phyloP scores from a whole-genome alignment of 2,888 invertebrate genomes.

The Orthosia gracilis region DNA sequence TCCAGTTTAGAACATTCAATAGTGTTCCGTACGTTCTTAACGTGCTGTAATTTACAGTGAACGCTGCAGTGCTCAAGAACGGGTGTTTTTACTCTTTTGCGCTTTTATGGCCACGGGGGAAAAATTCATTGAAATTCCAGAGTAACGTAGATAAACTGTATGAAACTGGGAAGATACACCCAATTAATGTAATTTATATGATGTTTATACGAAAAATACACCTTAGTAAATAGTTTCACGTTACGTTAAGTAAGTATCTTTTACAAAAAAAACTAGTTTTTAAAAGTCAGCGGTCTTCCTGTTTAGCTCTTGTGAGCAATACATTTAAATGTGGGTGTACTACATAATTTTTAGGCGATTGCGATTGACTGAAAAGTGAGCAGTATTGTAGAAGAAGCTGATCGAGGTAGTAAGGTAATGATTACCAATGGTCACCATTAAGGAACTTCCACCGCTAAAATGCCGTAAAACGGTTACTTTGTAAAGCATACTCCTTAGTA shows the following conservation, averaged over 20 bases:
- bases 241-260: conserved; percentile 38
- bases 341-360: conserved; percentile 5
- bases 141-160: conserved; percentile 60
- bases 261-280: conserved; percentile 24
- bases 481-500: no score
- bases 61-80: conserved; percentile 63
- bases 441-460: no score
- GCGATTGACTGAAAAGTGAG: no score
- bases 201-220: conserved; percentile 43
- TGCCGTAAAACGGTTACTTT: no score
- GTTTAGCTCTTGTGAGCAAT: background rate
- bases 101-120: conserved; percentile 64
- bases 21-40: conserved; percentile 59
- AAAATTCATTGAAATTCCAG: conserved; percentile 63
- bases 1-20: conserved; percentile 50
- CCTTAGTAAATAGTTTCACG: conserved; percentile 51
- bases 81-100: conserved; percentile 60
- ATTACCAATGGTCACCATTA: no score
- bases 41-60: conserved; percentile 61
- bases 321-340: background rate
- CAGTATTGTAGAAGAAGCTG: no score
- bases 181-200: conserved; percentile 59
- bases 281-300: conserved; percentile 4
- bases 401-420: no score
- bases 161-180: conserved; percentile 56